A percentile compares a stretch with the other conserved stretches of the same genome.
Evolutionary conservation across 2,888 invertebrate genomes (phyloP).

Genomic region (Rhorus exstirpatorius): DNA sequence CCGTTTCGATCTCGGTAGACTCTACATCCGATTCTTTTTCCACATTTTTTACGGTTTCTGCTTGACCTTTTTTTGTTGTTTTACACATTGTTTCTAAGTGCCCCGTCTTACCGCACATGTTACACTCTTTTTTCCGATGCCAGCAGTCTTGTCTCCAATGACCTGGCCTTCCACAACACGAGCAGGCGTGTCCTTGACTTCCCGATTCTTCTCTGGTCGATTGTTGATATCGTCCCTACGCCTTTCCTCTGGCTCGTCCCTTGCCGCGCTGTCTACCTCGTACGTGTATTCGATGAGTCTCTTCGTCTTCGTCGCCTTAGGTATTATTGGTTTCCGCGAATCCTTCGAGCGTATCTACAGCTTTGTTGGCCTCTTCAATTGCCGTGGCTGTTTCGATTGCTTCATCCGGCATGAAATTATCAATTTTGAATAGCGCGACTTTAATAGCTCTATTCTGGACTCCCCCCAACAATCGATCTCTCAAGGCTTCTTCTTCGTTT

Average conservation of each 20-base stretch:
- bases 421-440: too few species aligned
- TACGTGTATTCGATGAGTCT: not conserved
- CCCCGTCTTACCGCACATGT: constrained; percentile 24
- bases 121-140: constrained; percentile 31
- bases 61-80: constrained; percentile 20
- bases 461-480: too few species aligned
- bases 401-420: too few species aligned
- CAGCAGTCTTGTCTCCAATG: constrained; percentile 21
- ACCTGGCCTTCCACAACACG: constrained; percentile 44
- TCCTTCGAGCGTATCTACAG: constrained; percentile 22
- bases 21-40: too few species aligned
- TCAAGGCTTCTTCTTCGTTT: too few species aligned
- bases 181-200: constrained; percentile 12
- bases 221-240: not conserved
- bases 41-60: constrained; percentile 26
- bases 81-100: constrained; percentile 38
- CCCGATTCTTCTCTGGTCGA: constrained; percentile 9
- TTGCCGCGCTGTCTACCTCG: not conserved
- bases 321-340: not conserved
- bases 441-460: too few species aligned
- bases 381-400: constrained; percentile 19
- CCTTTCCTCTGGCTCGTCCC: too few species aligned
- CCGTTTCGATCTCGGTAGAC: constrained; percentile 4
- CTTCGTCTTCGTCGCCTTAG: constrained; percentile 29
- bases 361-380: constrained; percentile 20